These are phyloP conservation scores for Alethe castanea DNA, from an alignment of 2,113 vertebrate species.

Conservation along the genomic window DNA sequence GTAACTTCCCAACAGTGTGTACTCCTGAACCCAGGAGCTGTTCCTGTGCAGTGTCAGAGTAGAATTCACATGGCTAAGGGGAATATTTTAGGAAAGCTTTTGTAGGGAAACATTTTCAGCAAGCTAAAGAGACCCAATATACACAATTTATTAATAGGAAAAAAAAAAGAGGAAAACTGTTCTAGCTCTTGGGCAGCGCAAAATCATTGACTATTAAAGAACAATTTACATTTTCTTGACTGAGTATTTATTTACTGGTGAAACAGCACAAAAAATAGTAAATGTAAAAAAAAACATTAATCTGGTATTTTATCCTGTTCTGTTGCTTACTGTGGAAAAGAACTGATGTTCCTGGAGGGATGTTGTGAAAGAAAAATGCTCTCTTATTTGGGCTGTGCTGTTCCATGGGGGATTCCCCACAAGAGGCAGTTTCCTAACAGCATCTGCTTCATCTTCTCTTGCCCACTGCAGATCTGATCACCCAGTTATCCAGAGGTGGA, in stretches of 20 bases:
- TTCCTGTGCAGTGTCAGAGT: neutral
- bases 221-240: neutral
- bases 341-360: neutral
- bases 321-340: neutral
- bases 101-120: neutral
- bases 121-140: neutral
- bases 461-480: constrained; percentile 87
- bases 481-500: constrained; percentile 84
- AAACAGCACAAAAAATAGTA: neutral
- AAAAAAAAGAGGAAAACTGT: neutral
- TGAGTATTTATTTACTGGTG: neutral
- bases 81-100: neutral
- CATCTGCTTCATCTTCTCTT: constrained; percentile 11
- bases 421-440: neutral
- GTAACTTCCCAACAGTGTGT: neutral
- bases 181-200: neutral
- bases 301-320: neutral
- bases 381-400: neutral
- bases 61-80: neutral
- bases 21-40: neutral
- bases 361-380: neutral
- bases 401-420: neutral
- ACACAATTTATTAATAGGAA: neutral
- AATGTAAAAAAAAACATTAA: neutral
- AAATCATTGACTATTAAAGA: neutral